Evolutionary conservation across 1,140 invertebrate species (phyloP).

Genomic region (Tetraneura akinire): DNA sequence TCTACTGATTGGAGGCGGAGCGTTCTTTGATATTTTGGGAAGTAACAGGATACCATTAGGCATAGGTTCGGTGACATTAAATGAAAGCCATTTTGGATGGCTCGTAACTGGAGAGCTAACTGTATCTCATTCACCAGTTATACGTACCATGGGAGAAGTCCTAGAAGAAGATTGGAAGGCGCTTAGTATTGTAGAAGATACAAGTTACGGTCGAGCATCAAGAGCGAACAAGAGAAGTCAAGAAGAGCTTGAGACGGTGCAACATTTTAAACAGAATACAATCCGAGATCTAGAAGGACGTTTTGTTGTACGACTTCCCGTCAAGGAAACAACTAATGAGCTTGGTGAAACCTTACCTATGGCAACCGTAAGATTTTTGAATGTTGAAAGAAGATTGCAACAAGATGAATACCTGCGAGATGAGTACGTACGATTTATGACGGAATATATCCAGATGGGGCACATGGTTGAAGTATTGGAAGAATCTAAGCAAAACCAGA

Average conservation of each 20-base stretch:
- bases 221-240: neutral
- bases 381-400: neutral
- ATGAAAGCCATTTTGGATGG: neutral
- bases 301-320: neutral
- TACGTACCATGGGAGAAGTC: neutral
- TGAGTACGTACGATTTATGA: neutral
- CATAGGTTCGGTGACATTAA: neutral
- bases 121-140: neutral
- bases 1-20: neutral
- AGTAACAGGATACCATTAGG: neutral
- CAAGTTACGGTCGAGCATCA: neutral
- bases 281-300: neutral
- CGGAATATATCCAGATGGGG: neutral
- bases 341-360: neutral
- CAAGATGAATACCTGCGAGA: neutral
- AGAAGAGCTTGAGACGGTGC: neutral
- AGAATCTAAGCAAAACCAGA: neutral
- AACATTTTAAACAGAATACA: neutral
- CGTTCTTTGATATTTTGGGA: constrained; percentile 13
- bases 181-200: neutral
- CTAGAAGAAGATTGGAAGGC: neutral
- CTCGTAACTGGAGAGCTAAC: neutral
- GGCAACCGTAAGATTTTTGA: neutral
- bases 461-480: neutral
- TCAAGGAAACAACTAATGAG: neutral